phyloP scores from a whole-genome alignment of 2,797 vertebrate species.

The Macrochelys suwanniensis region DNA sequence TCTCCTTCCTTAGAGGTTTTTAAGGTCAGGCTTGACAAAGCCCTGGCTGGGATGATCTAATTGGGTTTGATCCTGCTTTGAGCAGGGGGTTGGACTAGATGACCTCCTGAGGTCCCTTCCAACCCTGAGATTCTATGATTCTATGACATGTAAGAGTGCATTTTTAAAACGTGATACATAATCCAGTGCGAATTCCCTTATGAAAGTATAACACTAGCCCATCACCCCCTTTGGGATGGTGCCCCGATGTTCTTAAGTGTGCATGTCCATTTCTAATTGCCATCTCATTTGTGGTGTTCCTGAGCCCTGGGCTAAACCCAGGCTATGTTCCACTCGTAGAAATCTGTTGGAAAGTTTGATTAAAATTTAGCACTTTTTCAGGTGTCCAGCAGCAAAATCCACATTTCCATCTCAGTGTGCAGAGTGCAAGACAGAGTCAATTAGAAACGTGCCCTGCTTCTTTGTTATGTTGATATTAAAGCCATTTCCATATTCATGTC shows the following conservation, averaged over 20 bases:
- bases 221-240: not conserved
- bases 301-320: not conserved
- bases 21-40: no score
- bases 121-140: no score
- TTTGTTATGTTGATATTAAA: not conserved
- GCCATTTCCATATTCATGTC: not conserved
- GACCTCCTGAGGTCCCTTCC: no score
- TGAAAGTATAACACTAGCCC: not conserved
- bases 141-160: not conserved
- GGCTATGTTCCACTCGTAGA: not conserved
- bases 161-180: not conserved
- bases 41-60: no score
- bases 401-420: not conserved
- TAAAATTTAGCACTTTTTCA: not conserved
- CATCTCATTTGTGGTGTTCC: not conserved
- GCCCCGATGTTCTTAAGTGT: not conserved
- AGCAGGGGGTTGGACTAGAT: no score
- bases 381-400: not conserved
- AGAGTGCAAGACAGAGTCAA: not conserved
- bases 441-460: not conserved
- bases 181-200: not conserved
- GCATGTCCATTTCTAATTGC: not conserved
- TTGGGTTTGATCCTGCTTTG: no score
- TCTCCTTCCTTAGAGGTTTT: no score
- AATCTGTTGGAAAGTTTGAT: not conserved